phyloP scores from a whole-genome alignment of 2,797 vertebrate genomes.

The Molossus alvarezi region DNA sequence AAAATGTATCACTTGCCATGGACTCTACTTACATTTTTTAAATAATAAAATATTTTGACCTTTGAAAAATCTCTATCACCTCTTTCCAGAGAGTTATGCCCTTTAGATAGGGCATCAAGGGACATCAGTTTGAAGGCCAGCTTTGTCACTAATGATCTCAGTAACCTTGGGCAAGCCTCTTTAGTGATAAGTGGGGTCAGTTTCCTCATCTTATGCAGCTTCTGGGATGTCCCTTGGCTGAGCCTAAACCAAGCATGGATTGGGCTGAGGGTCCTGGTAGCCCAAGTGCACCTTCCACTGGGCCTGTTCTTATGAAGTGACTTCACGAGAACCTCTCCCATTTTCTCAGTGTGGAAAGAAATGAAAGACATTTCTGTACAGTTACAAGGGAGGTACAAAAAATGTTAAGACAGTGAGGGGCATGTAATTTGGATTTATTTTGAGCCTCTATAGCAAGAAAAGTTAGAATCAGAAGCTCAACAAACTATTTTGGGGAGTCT shows the following conservation, averaged over 20 bases:
- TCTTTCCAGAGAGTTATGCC: background rate
- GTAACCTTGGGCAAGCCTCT: background rate
- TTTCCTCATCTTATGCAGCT: background rate
- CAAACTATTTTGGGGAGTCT: background rate
- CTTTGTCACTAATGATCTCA: background rate
- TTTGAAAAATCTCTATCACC: constrained; percentile 49
- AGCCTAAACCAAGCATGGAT: background rate
- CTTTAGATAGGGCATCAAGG: constrained; percentile 9
- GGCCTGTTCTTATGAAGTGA: background rate
- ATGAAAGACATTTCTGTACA: background rate
- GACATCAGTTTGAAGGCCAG: background rate
- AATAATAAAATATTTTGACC: constrained; percentile 64
- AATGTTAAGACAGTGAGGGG: background rate
- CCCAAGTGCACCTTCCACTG: background rate
- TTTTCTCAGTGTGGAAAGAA: background rate
- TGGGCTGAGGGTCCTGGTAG: background rate
- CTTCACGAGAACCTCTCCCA: background rate
- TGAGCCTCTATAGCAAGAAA: background rate
- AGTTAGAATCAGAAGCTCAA: background rate
- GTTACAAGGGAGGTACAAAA: background rate
- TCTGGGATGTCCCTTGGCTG: background rate
- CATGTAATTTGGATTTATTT: background rate
- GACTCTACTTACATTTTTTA: constrained; percentile 32
- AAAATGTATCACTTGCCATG: constrained; percentile 25
- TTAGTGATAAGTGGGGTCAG: background rate